Conservation (phyloP, 1,140 invertebrate genomes). For the Aphaenogaster rudis region DNA sequence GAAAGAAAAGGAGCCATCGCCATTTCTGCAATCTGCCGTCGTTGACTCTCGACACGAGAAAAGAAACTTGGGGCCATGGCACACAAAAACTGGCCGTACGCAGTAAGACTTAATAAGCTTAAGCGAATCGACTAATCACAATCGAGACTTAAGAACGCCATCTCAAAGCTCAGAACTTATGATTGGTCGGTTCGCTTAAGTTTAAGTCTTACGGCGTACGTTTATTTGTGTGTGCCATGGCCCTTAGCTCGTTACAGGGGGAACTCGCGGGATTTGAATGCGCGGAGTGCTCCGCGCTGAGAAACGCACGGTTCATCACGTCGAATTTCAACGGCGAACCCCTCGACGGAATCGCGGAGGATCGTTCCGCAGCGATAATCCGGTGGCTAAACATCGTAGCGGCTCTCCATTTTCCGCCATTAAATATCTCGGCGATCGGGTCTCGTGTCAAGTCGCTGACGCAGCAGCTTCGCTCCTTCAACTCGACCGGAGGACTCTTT, state of each 20-base stretch:
- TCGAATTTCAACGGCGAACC: background rate
- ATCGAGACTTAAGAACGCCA: too few species aligned
- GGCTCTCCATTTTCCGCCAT: background rate
- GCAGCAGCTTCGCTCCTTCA: background rate
- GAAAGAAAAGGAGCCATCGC: slow-evolving; percentile 5
- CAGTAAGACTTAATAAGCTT: too few species aligned
- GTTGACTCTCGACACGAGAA: background rate
- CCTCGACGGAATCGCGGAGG: background rate
- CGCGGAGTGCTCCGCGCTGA: background rate
- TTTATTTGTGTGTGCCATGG: too few species aligned
- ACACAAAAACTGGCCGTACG: too few species aligned
- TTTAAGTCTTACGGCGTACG: too few species aligned
- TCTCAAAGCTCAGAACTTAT: too few species aligned
- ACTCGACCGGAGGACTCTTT: background rate
- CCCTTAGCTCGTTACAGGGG: background rate
- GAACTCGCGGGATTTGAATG: background rate
- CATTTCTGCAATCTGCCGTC: background rate
- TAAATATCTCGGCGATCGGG: background rate
- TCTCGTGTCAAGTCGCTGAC: slow-evolving; percentile 13
- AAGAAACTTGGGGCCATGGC: background rate
- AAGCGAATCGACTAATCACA: too few species aligned
- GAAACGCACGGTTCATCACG: too few species aligned
- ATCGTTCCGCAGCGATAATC: background rate
- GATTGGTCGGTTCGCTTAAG: too few species aligned
- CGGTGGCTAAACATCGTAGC: background rate